phyloP scores from a whole-genome alignment of 2,797 vertebrate species.

The Menidia menidia region DNA sequence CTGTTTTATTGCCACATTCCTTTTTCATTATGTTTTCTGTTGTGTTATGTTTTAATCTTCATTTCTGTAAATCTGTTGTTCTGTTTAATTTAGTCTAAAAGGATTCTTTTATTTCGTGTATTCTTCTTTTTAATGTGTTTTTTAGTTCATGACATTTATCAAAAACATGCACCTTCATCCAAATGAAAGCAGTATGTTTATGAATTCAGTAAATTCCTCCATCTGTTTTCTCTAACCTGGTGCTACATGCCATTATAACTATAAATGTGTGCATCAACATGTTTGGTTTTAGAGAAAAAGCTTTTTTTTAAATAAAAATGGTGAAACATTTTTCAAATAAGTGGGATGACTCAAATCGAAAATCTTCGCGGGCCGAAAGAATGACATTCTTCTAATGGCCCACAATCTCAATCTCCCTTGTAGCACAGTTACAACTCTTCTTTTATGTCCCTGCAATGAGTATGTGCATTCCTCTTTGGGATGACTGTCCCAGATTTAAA shows the following conservation, averaged over 20 bases:
- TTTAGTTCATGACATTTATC: neutral
- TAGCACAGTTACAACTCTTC: conserved; percentile 67
- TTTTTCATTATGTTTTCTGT: neutral
- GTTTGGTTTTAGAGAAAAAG: conserved; percentile 32
- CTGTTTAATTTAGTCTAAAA: neutral
- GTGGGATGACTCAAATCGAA: conserved; percentile 22
- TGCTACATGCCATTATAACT: conserved; percentile 24
- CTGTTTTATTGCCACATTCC: no score
- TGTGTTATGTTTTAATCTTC: neutral
- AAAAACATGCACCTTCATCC: conserved; percentile 17
- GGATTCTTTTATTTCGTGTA: neutral
- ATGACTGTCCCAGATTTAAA: conserved; percentile 82
- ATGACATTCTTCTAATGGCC: conserved; percentile 69
- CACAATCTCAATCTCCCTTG: conserved; percentile 63
- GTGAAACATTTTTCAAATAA: conserved; percentile 51
- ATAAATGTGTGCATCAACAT: conserved; percentile 38
- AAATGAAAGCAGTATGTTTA: conserved; percentile 1
- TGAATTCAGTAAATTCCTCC: conserved; percentile 15
- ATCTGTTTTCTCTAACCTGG: neutral
- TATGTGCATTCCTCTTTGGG: conserved; percentile 79
- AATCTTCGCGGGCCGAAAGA: conserved; percentile 58
- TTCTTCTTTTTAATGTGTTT: neutral
- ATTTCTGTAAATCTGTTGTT: neutral
- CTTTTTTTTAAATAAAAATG: conserved; percentile 33
- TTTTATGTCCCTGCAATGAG: conserved; percentile 75